Base-by-base conservation (phyloP, 1,140 invertebrate species). In the Danaus melanippus region DNA sequence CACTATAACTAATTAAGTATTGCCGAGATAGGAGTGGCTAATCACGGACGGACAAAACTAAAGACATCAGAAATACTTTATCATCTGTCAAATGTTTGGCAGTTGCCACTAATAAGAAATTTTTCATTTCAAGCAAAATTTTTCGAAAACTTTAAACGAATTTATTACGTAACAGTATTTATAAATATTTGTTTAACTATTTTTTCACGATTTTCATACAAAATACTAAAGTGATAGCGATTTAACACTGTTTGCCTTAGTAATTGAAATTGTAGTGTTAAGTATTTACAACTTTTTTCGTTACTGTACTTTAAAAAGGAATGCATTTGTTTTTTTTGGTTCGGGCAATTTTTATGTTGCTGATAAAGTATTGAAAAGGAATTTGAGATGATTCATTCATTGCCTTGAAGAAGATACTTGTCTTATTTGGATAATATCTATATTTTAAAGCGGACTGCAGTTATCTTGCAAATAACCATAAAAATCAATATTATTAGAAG, bases 21-120 rank as follows among this genome's bases (percentile, higher is more conserved):
- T 62, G 60, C 64, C 62, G 58, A 76, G 66, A 73, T 69, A 85
- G 82, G 82, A 85, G 83, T 83, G 80, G 80, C 79, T 80, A 82
- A 77, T 81, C 73, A 69, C 70, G 74, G 78, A 82, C 79, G 79
- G 79, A 84, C 63, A 68, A 54, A 67, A 67, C 62, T 67, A 59
- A 66, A 65, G 69, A 72, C 62, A 66, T 62, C 60, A 57, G 67
- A 64, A 64, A 62, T 47, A 71, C 68, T 76, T 77, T 77, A 81
- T 80, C 76, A 77, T 74, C 71, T 80, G 79, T 82, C 80, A 84
- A 76, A 71, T 55, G 56, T 64, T 53, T 69, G 55, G 49, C 52
- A 67, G 64, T 62, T 32, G 21, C 21, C 49, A 61, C 62, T 65
- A 58, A 64, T 58, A 61, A 66, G 50, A 56, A 45, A 46, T 54